phyloP scores from a whole-genome alignment of 2,888 invertebrate species.

The Lasioglossum morio region DNA sequence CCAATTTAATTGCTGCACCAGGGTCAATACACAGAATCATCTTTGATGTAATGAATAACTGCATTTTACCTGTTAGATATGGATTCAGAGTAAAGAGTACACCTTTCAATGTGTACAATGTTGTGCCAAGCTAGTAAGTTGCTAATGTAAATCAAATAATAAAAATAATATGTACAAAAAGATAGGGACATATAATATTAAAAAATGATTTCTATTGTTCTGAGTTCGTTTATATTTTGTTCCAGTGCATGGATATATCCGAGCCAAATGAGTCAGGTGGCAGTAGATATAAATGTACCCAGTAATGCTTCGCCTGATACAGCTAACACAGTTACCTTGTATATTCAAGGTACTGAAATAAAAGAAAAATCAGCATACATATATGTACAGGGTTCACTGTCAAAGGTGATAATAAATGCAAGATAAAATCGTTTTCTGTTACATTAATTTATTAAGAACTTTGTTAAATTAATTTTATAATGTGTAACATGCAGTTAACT shows the following conservation, averaged over 20 bases:
- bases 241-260: conserved; percentile 72
- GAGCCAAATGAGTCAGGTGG: conserved; percentile 72
- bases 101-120: conserved; percentile 86
- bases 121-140: conserved; percentile 87
- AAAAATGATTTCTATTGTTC: background rate
- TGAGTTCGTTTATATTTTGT: background rate
- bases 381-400: conserved; percentile 67
- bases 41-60: conserved; percentile 90
- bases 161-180: background rate
- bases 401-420: conserved; percentile 52
- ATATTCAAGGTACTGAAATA: conserved; percentile 69
- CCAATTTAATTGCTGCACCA: conserved; percentile 76
- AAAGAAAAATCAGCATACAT: conserved; percentile 77
- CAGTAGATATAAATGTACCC: conserved; percentile 73
- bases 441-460: background rate
- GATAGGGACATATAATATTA: background rate
- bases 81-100: conserved; percentile 87
- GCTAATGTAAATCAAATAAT: background rate
- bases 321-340: conserved; percentile 75
- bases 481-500: conserved; percentile 66
- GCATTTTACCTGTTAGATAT: conserved; percentile 86
- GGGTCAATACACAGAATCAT: conserved; percentile 84
- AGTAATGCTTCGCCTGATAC: conserved; percentile 54
- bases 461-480: background rate
- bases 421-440: background rate